phyloP scores from a whole-genome alignment of 2,113 vertebrate genomes.

The Sinosuthora webbiana region DNA sequence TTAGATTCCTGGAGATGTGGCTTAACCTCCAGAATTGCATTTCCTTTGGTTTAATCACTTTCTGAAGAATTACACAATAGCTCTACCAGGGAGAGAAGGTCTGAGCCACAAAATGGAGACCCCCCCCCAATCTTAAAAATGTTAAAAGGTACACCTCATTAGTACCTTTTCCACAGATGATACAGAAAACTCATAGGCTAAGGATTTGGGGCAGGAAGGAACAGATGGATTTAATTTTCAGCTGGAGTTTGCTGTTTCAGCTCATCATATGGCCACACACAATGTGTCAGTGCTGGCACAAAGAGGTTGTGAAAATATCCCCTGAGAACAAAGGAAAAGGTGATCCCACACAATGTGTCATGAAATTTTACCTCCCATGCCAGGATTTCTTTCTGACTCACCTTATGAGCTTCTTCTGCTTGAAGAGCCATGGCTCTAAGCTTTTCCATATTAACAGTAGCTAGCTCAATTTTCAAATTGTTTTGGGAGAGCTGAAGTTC shows the following conservation, averaged over 20 bases:
- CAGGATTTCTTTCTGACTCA: constrained; percentile 36
- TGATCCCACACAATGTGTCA: not conserved
- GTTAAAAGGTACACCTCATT: not conserved
- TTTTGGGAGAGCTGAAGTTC: constrained; percentile 69
- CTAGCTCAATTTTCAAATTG: constrained; percentile 69
- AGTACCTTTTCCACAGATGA: not conserved
- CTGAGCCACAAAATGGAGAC: not conserved
- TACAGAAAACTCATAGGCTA: not conserved
- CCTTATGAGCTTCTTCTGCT: constrained; percentile 79
- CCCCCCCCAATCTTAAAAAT: not conserved
- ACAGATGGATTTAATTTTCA: not conserved
- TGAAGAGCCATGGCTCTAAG: constrained; percentile 76
- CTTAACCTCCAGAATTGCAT: not conserved
- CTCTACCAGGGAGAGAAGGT: not conserved
- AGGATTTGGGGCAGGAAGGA: accelerated
- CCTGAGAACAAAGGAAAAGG: not conserved
- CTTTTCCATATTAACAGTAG: constrained; percentile 75
- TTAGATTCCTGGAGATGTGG: not conserved
- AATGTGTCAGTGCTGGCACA: not conserved
- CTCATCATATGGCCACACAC: not conserved
- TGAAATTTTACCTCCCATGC: not conserved
- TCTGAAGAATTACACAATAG: not conserved
- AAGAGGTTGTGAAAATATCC: not conserved
- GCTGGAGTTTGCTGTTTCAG: not conserved
- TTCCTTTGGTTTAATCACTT: not conserved